phyloP scores from a whole-genome alignment of 1,140 invertebrate species.

The Heterodera schachtii region DNA sequence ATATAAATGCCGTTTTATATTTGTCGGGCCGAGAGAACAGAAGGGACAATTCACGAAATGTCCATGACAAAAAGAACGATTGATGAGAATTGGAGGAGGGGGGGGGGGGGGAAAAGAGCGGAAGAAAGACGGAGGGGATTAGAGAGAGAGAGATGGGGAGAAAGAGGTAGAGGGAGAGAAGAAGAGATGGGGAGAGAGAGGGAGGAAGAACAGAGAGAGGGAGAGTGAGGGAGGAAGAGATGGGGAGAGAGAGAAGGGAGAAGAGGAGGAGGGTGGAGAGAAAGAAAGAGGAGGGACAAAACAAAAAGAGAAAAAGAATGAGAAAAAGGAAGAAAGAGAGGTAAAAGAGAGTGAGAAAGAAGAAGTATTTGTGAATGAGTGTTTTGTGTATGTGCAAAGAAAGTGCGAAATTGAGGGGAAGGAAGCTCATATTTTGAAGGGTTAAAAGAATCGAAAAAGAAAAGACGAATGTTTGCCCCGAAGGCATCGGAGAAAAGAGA shows the following conservation, averaged over 20 bases:
- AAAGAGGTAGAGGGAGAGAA: no score
- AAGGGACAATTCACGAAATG: background rate
- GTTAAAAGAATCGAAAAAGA: background rate
- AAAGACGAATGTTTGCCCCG: background rate
- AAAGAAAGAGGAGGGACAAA: background rate
- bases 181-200: no score
- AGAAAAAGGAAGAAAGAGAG: background rate
- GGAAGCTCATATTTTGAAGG: background rate
- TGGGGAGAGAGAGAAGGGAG: background rate
- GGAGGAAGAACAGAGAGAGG: no score
- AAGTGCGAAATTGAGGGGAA: background rate
- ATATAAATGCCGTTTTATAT: background rate
- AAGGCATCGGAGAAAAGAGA: background rate
- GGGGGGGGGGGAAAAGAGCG: no score
- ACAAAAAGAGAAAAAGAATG: background rate
- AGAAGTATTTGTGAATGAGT: background rate
- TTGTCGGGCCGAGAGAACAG: background rate
- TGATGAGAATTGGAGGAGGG: background rate
- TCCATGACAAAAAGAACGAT: background rate
- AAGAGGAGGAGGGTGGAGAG: slow-evolving; percentile 1
- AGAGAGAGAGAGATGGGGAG: no score
- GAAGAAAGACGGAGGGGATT: no score
- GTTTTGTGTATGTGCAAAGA: background rate
- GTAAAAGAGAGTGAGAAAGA: background rate
- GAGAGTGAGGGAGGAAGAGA: background rate